phyloP scores from a whole-genome alignment of 1,140 invertebrate species.

The Trialeurodes vaporariorum region DNA sequence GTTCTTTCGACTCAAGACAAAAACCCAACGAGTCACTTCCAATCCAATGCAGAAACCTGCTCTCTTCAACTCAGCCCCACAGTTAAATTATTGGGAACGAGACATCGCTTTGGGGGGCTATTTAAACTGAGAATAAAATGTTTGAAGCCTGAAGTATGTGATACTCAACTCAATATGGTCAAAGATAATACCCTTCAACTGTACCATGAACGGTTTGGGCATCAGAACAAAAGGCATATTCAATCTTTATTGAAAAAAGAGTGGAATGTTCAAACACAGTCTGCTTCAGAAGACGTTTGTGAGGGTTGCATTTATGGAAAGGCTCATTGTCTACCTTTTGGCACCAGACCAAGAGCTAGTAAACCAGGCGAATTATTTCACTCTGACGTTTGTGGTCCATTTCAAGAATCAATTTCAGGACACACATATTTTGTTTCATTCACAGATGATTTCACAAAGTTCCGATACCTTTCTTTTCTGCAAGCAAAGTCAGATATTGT shows the following conservation, averaged over 20 bases:
- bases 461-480: conserved; percentile 27
- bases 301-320: conserved; percentile 28
- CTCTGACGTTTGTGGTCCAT: conserved; percentile 28
- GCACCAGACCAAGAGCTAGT: conserved; percentile 21
- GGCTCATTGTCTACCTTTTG: conserved; percentile 28
- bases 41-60: conserved; percentile 23
- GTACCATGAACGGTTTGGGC: conserved; percentile 28
- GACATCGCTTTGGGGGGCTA: conserved; percentile 14
- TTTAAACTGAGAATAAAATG: conserved; percentile 23
- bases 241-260: conserved; percentile 20
- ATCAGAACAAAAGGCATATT: conserved; percentile 27
- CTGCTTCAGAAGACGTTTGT: conserved; percentile 28
- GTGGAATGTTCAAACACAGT: no score
- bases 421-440: conserved; percentile 27
- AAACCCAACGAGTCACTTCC: conserved; percentile 18
- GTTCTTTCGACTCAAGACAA: conserved; percentile 26
- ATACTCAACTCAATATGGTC: conserved; percentile 20
- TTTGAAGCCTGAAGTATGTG: no score
- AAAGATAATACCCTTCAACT: conserved; percentile 22
- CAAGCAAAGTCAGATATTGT: conserved; percentile 27
- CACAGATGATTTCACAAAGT: conserved; percentile 29
- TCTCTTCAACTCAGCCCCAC: conserved; percentile 19
- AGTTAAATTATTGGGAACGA: conserved; percentile 11
- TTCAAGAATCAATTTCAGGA: conserved; percentile 24
- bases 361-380: conserved; percentile 26